These are phyloP conservation scores for Dasypogon diadema DNA, from an alignment of 2,888 invertebrate genomes.

Conservation along the genomic window DNA sequence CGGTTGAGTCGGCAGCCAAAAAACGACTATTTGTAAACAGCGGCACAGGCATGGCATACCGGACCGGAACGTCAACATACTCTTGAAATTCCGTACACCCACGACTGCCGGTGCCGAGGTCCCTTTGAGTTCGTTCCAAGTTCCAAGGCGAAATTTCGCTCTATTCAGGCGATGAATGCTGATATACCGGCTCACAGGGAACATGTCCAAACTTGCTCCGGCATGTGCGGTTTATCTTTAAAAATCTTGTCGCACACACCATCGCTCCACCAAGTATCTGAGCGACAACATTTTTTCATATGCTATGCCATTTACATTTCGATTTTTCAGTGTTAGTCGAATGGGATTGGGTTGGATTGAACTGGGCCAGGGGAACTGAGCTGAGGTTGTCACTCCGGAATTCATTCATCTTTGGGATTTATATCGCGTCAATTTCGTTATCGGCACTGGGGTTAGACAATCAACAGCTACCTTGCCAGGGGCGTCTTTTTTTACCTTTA, in stretches of 20 bases:
- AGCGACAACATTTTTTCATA: not conserved
- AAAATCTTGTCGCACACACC: not conserved
- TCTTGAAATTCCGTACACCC: conserved; percentile 24
- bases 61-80: conserved; percentile 18
- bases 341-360: too few species aligned
- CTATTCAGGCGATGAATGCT: conserved; percentile 29
- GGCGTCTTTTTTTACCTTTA: too few species aligned
- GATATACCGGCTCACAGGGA: conserved; percentile 14
- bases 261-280: not conserved
- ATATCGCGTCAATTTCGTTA: too few species aligned
- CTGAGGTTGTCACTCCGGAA: too few species aligned
- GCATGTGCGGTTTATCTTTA: conserved; percentile 27
- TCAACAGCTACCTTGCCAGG: too few species aligned
- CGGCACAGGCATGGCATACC: not conserved
- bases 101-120: conserved; percentile 1
- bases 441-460: too few species aligned
- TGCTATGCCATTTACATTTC: too few species aligned
- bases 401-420: too few species aligned
- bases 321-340: too few species aligned
- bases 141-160: conserved; percentile 16
- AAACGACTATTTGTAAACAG: conserved; percentile 35
- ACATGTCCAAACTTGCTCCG: conserved; percentile 29
- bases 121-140: not conserved
- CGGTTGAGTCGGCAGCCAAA: not conserved
- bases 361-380: too few species aligned